These are phyloP conservation scores for Ochlodes sylvanus DNA, from an alignment of 2,888 invertebrate genomes.

Conservation along the genomic window DNA sequence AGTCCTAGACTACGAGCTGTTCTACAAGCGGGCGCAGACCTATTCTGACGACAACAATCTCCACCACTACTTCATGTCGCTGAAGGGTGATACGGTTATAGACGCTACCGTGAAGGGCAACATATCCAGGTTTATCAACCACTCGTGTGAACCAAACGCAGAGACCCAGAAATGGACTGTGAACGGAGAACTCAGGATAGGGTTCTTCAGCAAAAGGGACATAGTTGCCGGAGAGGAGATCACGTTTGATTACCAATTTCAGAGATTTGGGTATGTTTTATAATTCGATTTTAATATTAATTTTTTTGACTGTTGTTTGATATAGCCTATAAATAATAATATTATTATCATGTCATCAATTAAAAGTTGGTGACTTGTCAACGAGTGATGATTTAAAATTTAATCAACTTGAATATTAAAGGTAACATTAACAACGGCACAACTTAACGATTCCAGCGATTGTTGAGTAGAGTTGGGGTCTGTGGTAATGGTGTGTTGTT, in stretches of 20 bases:
- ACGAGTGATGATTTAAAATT: no score
- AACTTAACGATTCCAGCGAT: no score
- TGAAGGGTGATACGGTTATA: conserved; percentile 93
- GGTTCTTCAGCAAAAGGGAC: conserved; percentile 96
- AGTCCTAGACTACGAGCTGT: conserved; percentile 95
- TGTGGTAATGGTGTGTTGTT: conserved; percentile 40
- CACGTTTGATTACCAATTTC: conserved; percentile 99
- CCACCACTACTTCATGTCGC: conserved; percentile 99
- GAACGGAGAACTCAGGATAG: conserved; percentile 96
- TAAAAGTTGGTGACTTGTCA: no score
- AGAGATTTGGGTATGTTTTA: conserved; percentile 93
- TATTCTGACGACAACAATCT: conserved; percentile 95
- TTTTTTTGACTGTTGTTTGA: no score
- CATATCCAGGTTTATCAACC: conserved; percentile 98
- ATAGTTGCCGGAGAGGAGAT: conserved; percentile 96
- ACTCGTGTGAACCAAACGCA: conserved; percentile 99
- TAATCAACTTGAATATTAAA: no score
- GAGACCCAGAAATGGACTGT: conserved; percentile 99
- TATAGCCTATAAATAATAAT: no score
- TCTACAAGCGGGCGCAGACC: conserved; percentile 93
- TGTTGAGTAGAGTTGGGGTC: not conserved
- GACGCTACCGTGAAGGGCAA: conserved; percentile 99
- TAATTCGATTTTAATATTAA: no score
- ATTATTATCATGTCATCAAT: no score
- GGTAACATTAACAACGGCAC: no score